These are phyloP conservation scores for Drosophila formosana DNA, from an alignment of 2,888 invertebrate species.

Conservation along the genomic window DNA sequence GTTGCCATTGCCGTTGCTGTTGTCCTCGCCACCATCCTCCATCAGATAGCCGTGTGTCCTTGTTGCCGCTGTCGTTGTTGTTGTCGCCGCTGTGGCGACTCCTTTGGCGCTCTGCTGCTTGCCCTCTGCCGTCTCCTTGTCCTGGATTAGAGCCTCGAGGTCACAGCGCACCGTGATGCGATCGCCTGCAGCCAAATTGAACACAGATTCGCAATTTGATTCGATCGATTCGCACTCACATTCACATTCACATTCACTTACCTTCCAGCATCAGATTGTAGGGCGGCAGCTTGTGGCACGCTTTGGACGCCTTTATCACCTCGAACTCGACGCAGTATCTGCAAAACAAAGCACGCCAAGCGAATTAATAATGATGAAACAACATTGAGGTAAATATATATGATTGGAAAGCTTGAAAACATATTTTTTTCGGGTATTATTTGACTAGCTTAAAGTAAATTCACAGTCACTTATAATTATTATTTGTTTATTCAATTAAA, in stretches of 20 bases:
- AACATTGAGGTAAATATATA: too few relatives aligned
- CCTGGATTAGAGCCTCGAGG: constrained; percentile 90
- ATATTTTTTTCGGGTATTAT: too few relatives aligned
- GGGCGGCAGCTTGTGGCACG: constrained; percentile 91
- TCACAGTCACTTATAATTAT: too few relatives aligned
- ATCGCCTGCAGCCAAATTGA: constrained; percentile 86
- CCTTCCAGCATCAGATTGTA: constrained; percentile 92
- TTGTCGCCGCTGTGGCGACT: constrained; percentile 34
- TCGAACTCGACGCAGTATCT: constrained; percentile 95
- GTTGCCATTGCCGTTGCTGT: constrained; percentile 57
- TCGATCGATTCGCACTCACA: not conserved
- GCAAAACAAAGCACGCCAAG: constrained; percentile 63
- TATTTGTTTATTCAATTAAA: too few relatives aligned
- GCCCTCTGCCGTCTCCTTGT: constrained; percentile 53
- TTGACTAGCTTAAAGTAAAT: too few relatives aligned
- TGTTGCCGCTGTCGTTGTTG: constrained; percentile 61
- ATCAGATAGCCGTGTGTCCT: constrained; percentile 28
- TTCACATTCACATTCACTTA: constrained; percentile 77
- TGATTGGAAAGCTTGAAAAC: too few relatives aligned
- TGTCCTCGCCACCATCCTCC: constrained; percentile 39
- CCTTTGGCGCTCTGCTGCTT: not conserved
- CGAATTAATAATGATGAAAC: not conserved
- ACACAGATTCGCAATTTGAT: not conserved
- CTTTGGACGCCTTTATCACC: constrained; percentile 92
- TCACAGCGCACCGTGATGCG: constrained; percentile 93